Evolutionary conservation across 2,888 invertebrate species (phyloP), one percentile per base, ranked within the genome.

Genomic region (Cyclophora albipunctata): DNA sequence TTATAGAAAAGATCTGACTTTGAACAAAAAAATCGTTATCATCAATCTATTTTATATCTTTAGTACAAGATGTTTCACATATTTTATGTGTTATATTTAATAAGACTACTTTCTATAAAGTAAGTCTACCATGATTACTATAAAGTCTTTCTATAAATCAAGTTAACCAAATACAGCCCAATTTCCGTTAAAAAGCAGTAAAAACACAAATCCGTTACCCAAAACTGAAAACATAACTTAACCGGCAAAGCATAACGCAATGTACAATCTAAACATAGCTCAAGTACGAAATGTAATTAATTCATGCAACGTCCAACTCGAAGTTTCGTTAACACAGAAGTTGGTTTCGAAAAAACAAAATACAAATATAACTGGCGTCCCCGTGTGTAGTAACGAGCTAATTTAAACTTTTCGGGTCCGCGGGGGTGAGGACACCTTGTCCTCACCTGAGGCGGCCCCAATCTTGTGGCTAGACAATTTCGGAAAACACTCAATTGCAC

Each of bases 361-460:
- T 73, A 70, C 73, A 66, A 66, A 79, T 75, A 75, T 73, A 81
- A 80, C 81, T 76, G 81, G 71, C 76, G 79, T 78, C 72, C 67
- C 75, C 78, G 79, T 81, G 74, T 81, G 84, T 83, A 70, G 85
- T 87, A 87, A 88, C 88, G 79, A 88, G 88, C 87, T 88, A 86
- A 88, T 88, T 88, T 88, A 88, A 88, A 87, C 84, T 88, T 87
- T 87, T 86, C 81, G 84, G 78, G 72, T 69, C 76, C 72, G 72
- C 66, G 68, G 75, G 77, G 81, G 79, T 72, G 66, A 34, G 3
- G 6, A 43, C 20, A 4, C 69, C 65, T 73, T 77, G 78, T 76
- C 66, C 78, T 74, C 81, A 85, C 87, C 84, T 87, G 80, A 84
- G 84, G 84, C 84, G 73, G 61, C 64, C 71, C 71, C 74, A 73